These are phyloP conservation scores for Monomorium pharaonis DNA, from an alignment of 1,140 invertebrate genomes.

Conservation along the genomic window DNA sequence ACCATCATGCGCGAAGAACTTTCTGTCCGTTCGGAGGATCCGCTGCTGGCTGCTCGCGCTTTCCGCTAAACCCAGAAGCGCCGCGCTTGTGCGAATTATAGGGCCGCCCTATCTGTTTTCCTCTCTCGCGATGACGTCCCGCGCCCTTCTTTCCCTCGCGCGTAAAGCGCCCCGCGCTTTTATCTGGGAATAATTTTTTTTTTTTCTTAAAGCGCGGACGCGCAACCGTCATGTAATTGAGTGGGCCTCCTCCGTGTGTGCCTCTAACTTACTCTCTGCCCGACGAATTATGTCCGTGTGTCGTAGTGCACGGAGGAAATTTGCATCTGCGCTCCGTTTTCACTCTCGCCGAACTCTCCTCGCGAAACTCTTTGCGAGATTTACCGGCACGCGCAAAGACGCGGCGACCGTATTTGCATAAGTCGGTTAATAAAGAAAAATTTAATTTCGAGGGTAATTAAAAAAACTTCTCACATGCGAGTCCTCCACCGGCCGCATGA, in stretches of 20 bases:
- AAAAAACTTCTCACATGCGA: conserved; percentile 58
- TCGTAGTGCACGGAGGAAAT: background rate
- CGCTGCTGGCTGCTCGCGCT: background rate
- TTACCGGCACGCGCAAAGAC: background rate
- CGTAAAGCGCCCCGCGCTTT: background rate
- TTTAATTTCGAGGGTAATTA: conserved; percentile 60
- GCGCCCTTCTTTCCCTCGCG: background rate
- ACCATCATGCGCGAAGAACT: background rate
- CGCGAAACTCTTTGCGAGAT: conserved; percentile 39
- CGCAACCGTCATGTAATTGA: conserved; percentile 33
- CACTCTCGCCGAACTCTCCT: background rate
- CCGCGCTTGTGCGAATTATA: background rate
- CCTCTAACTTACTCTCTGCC: background rate
- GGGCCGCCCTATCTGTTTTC: background rate
- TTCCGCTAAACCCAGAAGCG: background rate
- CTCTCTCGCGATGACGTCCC: background rate
- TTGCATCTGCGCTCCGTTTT: conserved; percentile 43
- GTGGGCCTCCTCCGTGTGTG: background rate
- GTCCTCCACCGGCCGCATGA: background rate
- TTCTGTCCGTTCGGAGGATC: background rate
- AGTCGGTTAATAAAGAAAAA: conserved; percentile 56
- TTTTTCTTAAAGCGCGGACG: background rate
- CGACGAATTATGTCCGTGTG: background rate
- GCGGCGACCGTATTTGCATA: conserved; percentile 47
- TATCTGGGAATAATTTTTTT: background rate